phyloP scores from a whole-genome alignment of 2,113 vertebrate genomes.

The Tetrao urogallus region DNA sequence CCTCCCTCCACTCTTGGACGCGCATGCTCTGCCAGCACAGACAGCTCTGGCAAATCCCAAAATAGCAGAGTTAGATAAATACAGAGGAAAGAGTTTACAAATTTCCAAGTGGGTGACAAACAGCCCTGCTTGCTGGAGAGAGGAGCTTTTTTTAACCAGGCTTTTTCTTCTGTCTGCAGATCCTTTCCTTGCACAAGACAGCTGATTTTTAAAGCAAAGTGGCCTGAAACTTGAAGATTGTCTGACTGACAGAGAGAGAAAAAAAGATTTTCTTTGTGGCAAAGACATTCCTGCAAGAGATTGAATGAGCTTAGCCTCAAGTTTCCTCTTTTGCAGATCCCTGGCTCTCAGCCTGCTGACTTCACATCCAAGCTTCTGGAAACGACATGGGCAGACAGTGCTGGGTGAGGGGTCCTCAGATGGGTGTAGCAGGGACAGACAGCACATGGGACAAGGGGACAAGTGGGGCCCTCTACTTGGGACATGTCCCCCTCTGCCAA shows the following conservation, averaged over 20 bases:
- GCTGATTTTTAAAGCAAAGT: background rate
- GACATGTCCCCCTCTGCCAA: background rate
- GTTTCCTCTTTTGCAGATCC: background rate
- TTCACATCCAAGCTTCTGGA: background rate
- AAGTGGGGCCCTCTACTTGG: background rate
- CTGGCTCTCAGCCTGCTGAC: background rate
- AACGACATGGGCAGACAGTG: background rate
- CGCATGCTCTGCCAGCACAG: background rate
- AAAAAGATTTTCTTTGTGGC: background rate
- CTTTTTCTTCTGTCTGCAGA: background rate
- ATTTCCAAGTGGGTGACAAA: constrained; percentile 36
- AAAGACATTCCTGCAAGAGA: background rate
- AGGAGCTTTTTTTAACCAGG: background rate
- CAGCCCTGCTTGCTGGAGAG: background rate
- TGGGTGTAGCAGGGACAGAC: background rate
- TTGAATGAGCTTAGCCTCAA: background rate
- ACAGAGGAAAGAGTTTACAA: constrained; percentile 50
- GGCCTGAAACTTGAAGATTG: background rate
- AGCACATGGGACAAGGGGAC: too few relatives aligned
- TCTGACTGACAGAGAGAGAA: background rate
- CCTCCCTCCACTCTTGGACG: background rate
- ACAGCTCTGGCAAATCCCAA: constrained; percentile 10
- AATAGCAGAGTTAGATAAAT: constrained; percentile 63
- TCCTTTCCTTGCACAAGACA: background rate
- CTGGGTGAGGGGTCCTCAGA: background rate